phyloP scores from a whole-genome alignment of 2,113 vertebrate genomes.

The Antigone vipio region DNA sequence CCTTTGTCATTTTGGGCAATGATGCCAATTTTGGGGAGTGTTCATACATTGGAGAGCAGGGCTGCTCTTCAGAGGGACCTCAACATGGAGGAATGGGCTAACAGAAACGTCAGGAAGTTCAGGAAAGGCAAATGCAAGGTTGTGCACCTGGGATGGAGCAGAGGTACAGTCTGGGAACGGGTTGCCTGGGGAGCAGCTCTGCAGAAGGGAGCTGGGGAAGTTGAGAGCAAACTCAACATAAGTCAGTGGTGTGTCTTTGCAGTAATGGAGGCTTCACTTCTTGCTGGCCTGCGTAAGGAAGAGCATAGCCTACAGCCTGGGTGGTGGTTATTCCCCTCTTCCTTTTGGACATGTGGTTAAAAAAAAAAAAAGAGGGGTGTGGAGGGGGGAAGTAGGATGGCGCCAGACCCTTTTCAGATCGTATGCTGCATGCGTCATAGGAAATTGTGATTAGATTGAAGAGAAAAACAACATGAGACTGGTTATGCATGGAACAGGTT shows the following conservation, averaged over 20 bases:
- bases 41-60: neutral
- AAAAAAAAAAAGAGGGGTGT: neutral
- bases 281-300: neutral
- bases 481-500: neutral
- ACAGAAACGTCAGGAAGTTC: neutral
- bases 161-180: neutral
- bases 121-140: neutral
- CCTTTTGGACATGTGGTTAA: neutral
- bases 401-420: neutral
- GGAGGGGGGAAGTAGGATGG: neutral
- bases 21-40: neutral
- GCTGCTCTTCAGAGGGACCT: neutral
- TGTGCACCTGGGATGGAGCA: neutral
- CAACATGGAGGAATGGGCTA: neutral
- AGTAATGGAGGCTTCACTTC: neutral
- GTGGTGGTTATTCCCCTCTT: neutral
- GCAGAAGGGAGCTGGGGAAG: neutral
- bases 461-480: too few relatives aligned
- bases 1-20: neutral
- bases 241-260: neutral
- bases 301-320: neutral
- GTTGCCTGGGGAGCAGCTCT: neutral
- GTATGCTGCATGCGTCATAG: fast-evolving
- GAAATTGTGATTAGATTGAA: neutral
- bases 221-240: neutral